Evolutionary conservation across 1,140 invertebrate genomes (phyloP), one percentile per base, ranked within the genome.

Genomic region (Microvelia longipes): DNA sequence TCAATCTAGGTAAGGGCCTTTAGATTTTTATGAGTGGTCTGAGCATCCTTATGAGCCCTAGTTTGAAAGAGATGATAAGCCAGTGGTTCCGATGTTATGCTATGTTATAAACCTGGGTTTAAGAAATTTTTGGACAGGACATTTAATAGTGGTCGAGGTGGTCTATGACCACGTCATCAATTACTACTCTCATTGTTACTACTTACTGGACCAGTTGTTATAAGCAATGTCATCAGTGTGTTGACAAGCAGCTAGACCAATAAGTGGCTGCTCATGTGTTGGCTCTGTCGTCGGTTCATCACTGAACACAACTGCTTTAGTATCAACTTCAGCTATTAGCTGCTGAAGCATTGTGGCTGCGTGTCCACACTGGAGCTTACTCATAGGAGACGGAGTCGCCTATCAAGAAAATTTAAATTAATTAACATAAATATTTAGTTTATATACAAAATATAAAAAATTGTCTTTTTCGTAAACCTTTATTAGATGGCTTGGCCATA

Each of bases 241-340:
- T 70, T 92, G 89, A 79, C 92, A 94, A 0, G 92, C 90, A 68
- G 90, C 86, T 1, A 94, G 79, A 0, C 93, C 94, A 77, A 95
- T 88, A 0, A 96, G 79, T 71, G 92, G 89, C 74, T 90, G 83
- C 66, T 90, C 87, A 66, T 88, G 82, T 1, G 85, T 87, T 2
- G 69, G 61, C 69, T 87, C 86, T 13, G 90, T 87, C 19, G 87
- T 87, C 64, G 91, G 82, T 79, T 94, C 92, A 78, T 94, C 92
- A 76, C 90, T 94, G 76, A 95, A 96, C 1, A 93, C 94, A 1
- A 96, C 90, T 30, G 92, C 89, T 78, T 94, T 93, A 76, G 93
- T 94, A 70, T 93, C 92, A n/a, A 91, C 92, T 80, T 98, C 96
- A 2, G 93, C 91, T 61, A 98, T 94, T 15, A 98, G 81, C 78